Conservation (phyloP, 2,113 vertebrate genomes). For the Mesitornis unicolor region DNA sequence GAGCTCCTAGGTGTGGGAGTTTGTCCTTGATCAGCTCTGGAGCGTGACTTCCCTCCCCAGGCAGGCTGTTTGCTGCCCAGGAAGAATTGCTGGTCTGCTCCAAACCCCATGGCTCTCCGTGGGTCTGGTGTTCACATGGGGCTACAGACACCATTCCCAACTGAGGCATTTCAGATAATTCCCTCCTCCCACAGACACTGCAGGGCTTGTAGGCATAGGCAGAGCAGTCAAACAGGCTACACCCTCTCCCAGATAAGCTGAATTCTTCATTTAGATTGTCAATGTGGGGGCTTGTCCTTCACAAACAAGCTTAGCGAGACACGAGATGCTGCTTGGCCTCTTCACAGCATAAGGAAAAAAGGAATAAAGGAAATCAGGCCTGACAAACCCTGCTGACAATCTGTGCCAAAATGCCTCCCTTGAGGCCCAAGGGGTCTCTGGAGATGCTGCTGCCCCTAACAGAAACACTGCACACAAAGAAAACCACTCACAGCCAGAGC, state of each 20-base stretch:
- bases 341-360: neutral
- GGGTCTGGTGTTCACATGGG: neutral
- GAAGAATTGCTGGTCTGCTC: neutral
- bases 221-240: neutral
- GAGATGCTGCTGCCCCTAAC: neutral
- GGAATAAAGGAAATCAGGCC: neutral
- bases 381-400: neutral
- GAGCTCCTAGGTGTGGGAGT: neutral
- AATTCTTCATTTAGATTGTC: neutral
- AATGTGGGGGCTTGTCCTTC: neutral
- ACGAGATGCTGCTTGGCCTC: neutral
- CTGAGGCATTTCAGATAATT: too few relatives aligned
- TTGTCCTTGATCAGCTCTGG: neutral
- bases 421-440: neutral
- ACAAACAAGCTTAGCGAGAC: neutral
- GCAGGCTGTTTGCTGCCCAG: neutral
- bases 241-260: neutral
- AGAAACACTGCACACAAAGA: neutral
- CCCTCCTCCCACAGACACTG: neutral
- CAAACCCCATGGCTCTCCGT: fast-evolving
- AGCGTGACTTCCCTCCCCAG: fast-evolving
- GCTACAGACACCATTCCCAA: neutral
- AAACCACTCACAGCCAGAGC: neutral
- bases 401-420: neutral
- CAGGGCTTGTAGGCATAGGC: fast-evolving